Base-by-base conservation (phyloP, 2,113 vertebrate genomes). In the Monopterus albus region DNA sequence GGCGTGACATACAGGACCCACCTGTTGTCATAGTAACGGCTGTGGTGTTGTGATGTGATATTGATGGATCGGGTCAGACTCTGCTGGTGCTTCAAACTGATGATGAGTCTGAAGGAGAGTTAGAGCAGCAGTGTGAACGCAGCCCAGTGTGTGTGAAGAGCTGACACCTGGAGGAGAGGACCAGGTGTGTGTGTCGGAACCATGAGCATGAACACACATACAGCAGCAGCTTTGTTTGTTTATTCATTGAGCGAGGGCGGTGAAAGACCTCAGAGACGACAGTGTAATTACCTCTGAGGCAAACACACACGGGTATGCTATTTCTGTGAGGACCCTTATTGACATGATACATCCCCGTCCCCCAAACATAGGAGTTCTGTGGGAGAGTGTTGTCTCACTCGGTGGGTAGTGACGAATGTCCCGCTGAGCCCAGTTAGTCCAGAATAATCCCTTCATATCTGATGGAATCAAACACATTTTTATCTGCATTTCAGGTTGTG, bases 121-220 rank as follows among this genome's bases (percentile, higher is more conserved):
- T 51, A 15, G 43, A 58, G 61, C 61, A 6, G 21, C 10, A 8
- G 56, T 75, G 64, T 60, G 49, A 61, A 53, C 3, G 1, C 49
- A 62, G 39, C 20, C 39, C 4, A 9, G 58, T 60, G 56, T 61
- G 23, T 69, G 65, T 69, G 71, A 64, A 65, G 60, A 64, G 69
- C 31, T 13, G 5, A 23, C 58, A 72, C 70, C 59, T 73, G 60
- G 14, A 40, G 46, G 36, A 61, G 66, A 35, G 57, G n/a, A 18
- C 45, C 26, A 15, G 6, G 59, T 42, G 45, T 60, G 53, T 23
- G 45, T 59, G 43, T 50, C n/a, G n/a, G n/a, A 15, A 38, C 36
- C 36, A 12, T 38, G 36, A 13, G 25, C 52, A 56, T 28, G 2
- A 31, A 53, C 29, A 52, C 50, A 50, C 52, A 39, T 21, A 29